Evolutionary conservation across 2,113 vertebrate species (phyloP).

Genomic region (Prinia subflava): DNA sequence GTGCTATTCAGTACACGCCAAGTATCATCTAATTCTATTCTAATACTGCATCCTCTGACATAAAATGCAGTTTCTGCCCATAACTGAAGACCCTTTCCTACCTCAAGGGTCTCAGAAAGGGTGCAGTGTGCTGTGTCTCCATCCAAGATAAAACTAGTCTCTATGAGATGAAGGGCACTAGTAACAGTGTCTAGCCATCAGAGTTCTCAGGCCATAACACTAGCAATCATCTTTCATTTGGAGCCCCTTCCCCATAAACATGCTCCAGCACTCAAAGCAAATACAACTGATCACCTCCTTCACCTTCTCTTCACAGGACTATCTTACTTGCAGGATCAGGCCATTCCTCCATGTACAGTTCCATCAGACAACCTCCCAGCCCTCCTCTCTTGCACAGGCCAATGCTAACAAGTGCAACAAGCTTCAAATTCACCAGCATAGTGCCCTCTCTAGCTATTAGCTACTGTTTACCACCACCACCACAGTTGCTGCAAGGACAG

Average conservation of each 20-base stretch:
- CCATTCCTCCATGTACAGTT: not conserved
- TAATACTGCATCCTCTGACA: not conserved
- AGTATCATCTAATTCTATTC: not conserved
- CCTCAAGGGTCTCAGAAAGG: not conserved
- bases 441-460: not conserved
- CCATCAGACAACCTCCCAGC: not conserved
- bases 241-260: not conserved
- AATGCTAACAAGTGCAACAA: not conserved
- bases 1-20: not conserved
- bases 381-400: not conserved
- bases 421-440: not conserved
- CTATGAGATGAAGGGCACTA: accelerated
- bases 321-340: not conserved
- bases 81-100: not conserved
- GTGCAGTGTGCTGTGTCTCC: not conserved
- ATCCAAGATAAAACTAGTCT: not conserved
- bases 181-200: not conserved
- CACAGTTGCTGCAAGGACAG: not conserved
- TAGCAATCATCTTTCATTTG: not conserved
- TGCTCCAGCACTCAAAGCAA: not conserved
- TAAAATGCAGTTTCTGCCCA: not conserved
- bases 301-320: not conserved
- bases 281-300: not conserved
- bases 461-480: not conserved
- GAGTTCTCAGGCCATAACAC: not conserved